phyloP scores from a whole-genome alignment of 2,797 vertebrate species.

The Oryzias sinensis region DNA sequence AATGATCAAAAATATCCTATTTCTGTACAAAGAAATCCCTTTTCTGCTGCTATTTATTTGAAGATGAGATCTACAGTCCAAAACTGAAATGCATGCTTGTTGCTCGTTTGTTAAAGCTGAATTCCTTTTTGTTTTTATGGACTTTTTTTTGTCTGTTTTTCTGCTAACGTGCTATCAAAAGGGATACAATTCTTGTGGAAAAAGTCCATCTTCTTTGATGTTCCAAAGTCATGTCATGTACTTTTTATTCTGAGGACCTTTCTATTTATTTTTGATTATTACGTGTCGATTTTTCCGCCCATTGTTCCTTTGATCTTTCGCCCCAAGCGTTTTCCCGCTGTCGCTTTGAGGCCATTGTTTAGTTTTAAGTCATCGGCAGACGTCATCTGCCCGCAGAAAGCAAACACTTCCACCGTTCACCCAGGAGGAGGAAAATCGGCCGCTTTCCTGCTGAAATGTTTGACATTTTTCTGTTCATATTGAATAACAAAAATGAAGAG shows the following conservation, averaged over 20 bases:
- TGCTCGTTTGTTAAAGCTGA: conserved; percentile 43
- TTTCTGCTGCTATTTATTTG: conserved; percentile 38
- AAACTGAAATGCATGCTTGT: conserved; percentile 62
- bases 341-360: conserved; percentile 42
- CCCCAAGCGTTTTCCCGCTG: conserved; percentile 1
- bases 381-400: conserved; percentile 49
- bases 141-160: conserved; percentile 18
- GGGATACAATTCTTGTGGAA: conserved; percentile 22
- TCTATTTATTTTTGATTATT: conserved; percentile 45
- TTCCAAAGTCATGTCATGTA: conserved; percentile 10
- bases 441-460: conserved; percentile 21
- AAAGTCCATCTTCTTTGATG: conserved; percentile 1
- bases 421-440: conserved; percentile 16
- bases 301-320: conserved; percentile 28
- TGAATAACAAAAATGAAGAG: conserved; percentile 42
- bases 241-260: conserved; percentile 27
- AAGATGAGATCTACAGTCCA: conserved; percentile 21
- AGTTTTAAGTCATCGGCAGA: conserved; percentile 24
- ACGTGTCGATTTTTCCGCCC: conserved; percentile 35
- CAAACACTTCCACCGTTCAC: conserved; percentile 42
- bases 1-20: conserved; percentile 38
- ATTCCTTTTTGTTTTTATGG: conserved; percentile 40
- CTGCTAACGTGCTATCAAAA: conserved; percentile 32
- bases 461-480: conserved; percentile 46
- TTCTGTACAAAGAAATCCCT: conserved; percentile 26